Evolutionary conservation across 2,113 vertebrate species (phyloP).

Genomic region (Seriola aureovittata): DNA sequence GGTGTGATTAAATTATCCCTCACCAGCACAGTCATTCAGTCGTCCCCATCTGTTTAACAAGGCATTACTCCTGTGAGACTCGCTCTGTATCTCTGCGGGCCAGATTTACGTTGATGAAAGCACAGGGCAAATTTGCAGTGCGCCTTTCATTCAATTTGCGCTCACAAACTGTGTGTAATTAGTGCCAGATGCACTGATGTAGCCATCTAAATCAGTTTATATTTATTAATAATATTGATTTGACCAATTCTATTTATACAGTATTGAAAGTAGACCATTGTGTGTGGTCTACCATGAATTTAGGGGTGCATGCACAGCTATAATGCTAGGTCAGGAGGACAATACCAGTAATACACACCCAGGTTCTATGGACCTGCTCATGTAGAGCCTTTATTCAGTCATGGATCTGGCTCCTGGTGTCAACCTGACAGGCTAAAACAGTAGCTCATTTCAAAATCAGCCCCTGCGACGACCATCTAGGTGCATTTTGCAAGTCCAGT

Average conservation of each 20-base stretch:
- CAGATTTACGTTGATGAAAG: constrained; percentile 37
- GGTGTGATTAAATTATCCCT: constrained; percentile 61
- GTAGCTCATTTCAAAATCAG: neutral
- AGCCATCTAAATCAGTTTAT: neutral
- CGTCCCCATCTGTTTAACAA: constrained; percentile 61
- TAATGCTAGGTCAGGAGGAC: no score
- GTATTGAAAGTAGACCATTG: neutral
- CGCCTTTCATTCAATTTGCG: constrained; percentile 24
- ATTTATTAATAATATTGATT: neutral
- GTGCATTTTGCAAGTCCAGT: no score
- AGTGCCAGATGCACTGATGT: constrained; percentile 7
- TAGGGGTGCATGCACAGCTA: neutral
- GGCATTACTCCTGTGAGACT: constrained; percentile 43
- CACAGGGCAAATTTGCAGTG: constrained; percentile 11
- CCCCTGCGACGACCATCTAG: neutral
- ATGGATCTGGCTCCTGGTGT: no score
- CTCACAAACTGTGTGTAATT: constrained; percentile 26
- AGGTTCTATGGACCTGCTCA: no score
- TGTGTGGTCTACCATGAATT: neutral
- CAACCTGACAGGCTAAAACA: neutral
- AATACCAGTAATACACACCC: no score
- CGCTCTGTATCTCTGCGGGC: constrained; percentile 7
- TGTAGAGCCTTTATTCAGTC: no score
- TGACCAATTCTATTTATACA: neutral
- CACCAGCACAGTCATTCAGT: constrained; percentile 36